Evolutionary conservation across 2,797 vertebrate genomes (phyloP).

Genomic region (Hydrolagus colliei): DNA sequence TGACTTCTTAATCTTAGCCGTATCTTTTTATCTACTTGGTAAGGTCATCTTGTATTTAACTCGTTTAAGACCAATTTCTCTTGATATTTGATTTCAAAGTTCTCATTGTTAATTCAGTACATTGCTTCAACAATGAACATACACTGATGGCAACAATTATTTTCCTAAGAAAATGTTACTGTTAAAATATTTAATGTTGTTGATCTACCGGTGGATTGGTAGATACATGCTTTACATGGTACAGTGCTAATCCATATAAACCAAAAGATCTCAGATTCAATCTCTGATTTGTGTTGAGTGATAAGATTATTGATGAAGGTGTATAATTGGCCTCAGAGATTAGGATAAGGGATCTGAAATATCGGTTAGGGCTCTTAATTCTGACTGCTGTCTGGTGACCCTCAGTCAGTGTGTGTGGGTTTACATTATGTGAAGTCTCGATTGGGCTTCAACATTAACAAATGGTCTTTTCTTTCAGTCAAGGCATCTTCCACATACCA

Average conservation of each 20-base stretch:
- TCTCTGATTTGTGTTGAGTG: neutral
- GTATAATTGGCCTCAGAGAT: neutral
- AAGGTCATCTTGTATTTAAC: neutral
- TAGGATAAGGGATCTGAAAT: neutral
- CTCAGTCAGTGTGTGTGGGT: too few relatives aligned
- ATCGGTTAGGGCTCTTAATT: neutral
- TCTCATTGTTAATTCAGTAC: neutral
- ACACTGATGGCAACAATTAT: neutral
- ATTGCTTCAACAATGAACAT: neutral
- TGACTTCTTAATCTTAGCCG: neutral
- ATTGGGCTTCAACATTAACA: too few relatives aligned
- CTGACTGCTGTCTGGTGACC: neutral
- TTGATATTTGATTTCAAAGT: neutral
- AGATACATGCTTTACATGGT: neutral
- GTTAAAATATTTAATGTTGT: neutral
- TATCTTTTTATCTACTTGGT: neutral
- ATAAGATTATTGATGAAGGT: too few relatives aligned
- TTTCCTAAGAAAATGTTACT: neutral
- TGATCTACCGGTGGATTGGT: neutral
- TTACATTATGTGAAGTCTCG: too few relatives aligned
- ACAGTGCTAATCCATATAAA: neutral
- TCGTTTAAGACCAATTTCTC: neutral
- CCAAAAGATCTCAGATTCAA: neutral
- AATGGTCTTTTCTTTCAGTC: too few relatives aligned
- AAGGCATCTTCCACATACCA: too few relatives aligned